A percentile compares a stretch with the other conserved stretches of the same genome.
Evolutionary conservation across 1,140 invertebrate species (phyloP).

Genomic region (Neuroterus valhalla): DNA sequence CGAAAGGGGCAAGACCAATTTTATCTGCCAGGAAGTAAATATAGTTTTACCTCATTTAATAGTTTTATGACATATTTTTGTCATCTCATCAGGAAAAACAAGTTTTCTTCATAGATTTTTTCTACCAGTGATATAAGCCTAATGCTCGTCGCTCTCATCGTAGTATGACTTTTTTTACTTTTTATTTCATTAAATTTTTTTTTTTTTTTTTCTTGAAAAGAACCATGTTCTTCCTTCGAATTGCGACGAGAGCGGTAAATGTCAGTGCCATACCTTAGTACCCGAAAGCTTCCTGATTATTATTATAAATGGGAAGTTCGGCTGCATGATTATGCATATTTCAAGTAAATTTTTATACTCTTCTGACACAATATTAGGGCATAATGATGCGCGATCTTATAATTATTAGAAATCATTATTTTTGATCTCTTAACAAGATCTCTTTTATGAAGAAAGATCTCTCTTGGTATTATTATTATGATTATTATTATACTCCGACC

Average conservation of each 20-base stretch:
- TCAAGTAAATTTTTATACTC: too few relatives aligned
- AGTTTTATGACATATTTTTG: constrained; percentile 8
- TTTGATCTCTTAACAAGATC: too few relatives aligned
- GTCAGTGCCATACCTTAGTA: not conserved
- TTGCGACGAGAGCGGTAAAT: not conserved
- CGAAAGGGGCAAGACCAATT: not conserved
- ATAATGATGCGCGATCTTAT: too few relatives aligned
- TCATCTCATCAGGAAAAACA: constrained; percentile 4
- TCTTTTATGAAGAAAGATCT: too few relatives aligned
- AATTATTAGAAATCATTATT: too few relatives aligned
- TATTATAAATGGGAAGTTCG: too few relatives aligned
- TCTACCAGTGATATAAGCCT: not conserved
- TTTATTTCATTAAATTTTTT: not conserved
- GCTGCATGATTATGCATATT: too few relatives aligned
- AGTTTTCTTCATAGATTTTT: constrained; percentile 8
- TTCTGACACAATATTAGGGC: too few relatives aligned
- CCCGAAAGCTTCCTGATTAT: too few relatives aligned
- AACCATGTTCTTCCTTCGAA: not conserved
- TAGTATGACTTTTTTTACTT: not conserved
- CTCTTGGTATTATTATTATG: too few relatives aligned
- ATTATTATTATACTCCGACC: too few relatives aligned
- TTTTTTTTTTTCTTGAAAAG: not conserved
- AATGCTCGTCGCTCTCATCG: not conserved
- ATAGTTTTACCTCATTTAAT: not conserved
- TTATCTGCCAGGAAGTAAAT: constrained; percentile 7